phyloP scores from a whole-genome alignment of 2,113 vertebrate species.

The Triplophysa siluroides region DNA sequence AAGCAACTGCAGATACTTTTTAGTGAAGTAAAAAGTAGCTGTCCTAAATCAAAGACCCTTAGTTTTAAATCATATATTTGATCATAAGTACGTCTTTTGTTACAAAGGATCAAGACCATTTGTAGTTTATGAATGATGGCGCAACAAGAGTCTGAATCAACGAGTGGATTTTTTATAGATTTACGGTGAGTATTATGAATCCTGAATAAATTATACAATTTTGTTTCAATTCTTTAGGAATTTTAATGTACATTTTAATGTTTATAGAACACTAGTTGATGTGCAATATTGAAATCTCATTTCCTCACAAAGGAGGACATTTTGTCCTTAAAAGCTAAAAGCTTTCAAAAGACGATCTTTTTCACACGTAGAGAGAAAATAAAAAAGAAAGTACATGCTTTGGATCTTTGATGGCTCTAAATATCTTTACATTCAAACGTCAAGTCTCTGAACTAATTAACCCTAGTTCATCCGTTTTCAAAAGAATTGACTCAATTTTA shows the following conservation, averaged over 20 bases:
- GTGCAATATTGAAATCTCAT: slow-evolving; percentile 18
- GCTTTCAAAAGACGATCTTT: not conserved
- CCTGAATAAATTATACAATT: not conserved
- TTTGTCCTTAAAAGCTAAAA: not conserved
- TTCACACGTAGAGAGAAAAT: not conserved
- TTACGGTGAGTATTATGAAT: not conserved
- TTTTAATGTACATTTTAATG: not conserved
- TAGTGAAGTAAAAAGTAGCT: slow-evolving; percentile 27
- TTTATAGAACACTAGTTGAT: not conserved
- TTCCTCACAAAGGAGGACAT: not conserved
- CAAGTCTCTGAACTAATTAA: not conserved
- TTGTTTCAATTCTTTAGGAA: not conserved
- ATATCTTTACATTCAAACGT: not conserved
- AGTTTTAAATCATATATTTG: slow-evolving; percentile 21
- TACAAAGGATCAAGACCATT: slow-evolving; percentile 4
- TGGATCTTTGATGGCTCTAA: not conserved
- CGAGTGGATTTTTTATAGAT: not conserved
- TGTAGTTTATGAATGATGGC: not conserved
- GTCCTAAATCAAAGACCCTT: slow-evolving; percentile 9
- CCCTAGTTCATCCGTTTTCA: not conserved
- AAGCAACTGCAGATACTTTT: slow-evolving; percentile 40
- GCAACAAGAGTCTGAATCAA: slow-evolving; percentile 11
- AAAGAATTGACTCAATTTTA: not conserved
- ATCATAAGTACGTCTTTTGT: not conserved
- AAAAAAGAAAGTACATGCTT: slow-evolving; percentile 3